phyloP scores from a whole-genome alignment of 2,797 vertebrate genomes.

The Notoglanidium macrostoma region DNA sequence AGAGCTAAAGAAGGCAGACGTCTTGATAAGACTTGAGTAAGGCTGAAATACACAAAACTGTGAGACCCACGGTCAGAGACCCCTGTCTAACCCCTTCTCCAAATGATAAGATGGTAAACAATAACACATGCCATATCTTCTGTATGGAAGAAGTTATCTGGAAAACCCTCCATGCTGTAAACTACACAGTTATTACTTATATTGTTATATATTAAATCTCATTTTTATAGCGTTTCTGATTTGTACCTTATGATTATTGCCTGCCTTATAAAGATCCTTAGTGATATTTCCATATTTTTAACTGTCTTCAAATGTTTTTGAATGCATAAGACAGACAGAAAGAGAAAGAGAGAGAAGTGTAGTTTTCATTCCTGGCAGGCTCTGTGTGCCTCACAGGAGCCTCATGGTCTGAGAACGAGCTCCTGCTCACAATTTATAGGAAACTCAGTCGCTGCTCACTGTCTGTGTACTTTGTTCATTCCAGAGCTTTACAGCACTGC shows the following conservation, averaged over 20 bases:
- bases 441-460: conserved; percentile 60
- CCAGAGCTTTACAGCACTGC: conserved; percentile 61
- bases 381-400: conserved; percentile 51
- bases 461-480: conserved; percentile 64
- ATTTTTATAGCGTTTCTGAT: not conserved
- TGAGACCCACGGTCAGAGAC: not conserved
- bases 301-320: not conserved
- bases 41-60: conserved; percentile 15
- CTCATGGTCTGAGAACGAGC: conserved; percentile 58
- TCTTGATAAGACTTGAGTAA: conserved; percentile 11
- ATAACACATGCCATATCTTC: not conserved
- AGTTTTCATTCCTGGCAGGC: conserved; percentile 57
- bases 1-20: not conserved
- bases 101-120: conserved; percentile 6
- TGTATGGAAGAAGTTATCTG: not conserved
- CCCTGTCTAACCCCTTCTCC: not conserved
- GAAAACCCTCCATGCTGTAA: not conserved
- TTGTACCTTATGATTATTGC: not conserved
- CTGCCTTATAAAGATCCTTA: not conserved
- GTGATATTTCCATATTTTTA: not conserved
- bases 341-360: conserved; percentile 23
- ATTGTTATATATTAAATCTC: not conserved
- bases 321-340: conserved; percentile 7
- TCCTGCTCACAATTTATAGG: conserved; percentile 62
- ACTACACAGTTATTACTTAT: not conserved